A percentile compares a stretch with the other conserved stretches of the same genome.
Evolutionary conservation across 2,797 vertebrate genomes (phyloP).

Genomic region (Rhabdophis nuchalis): DNA sequence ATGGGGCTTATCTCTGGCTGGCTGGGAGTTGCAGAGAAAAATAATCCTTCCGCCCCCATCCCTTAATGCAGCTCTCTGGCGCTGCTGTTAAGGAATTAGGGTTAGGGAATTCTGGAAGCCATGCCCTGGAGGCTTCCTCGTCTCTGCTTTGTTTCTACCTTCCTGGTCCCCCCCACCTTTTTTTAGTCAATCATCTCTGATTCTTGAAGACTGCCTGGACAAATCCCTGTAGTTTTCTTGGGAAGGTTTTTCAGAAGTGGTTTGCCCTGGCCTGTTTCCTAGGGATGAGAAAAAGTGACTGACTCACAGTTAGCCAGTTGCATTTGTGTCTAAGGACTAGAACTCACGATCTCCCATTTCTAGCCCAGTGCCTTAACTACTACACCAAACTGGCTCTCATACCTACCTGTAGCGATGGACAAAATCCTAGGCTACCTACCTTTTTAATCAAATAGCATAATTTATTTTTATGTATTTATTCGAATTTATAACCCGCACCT

Average conservation of each 20-base stretch:
- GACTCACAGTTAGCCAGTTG: not conserved
- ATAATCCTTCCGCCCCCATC: not conserved
- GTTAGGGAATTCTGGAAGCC: not conserved
- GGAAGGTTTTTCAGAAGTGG: not conserved
- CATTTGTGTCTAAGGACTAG: not conserved
- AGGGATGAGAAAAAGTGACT: not conserved
- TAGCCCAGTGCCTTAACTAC: not conserved
- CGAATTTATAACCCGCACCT: no score
- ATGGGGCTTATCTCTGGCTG: not conserved
- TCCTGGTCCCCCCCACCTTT: accelerated
- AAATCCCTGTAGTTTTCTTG: not conserved
- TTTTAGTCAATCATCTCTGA: not conserved
- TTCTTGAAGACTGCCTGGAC: not conserved
- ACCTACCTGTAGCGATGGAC: not conserved
- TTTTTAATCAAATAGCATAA: not conserved
- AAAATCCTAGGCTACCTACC: not conserved
- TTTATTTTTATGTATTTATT: no score
- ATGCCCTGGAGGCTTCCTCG: not conserved
- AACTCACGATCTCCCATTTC: not conserved
- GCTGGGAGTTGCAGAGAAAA: not conserved
- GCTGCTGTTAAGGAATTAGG: not conserved
- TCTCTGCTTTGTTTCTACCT: not conserved
- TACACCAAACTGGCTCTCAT: not conserved
- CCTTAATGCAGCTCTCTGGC: not conserved
- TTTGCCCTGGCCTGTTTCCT: not conserved